Evolutionary conservation across 2,888 invertebrate genomes (phyloP).

Genomic region (Lagria hirta): DNA sequence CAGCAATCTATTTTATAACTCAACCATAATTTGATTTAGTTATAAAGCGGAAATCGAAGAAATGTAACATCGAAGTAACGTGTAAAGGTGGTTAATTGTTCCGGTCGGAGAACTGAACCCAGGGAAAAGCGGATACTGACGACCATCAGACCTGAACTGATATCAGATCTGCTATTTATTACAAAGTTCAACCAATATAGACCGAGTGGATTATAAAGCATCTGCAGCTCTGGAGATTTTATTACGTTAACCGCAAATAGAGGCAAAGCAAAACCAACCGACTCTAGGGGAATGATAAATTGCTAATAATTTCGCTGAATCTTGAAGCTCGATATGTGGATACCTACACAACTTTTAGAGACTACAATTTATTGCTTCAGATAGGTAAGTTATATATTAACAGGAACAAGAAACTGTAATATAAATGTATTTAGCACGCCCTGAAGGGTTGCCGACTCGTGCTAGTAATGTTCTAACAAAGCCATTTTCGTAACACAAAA

Average conservation of each 20-base stretch:
- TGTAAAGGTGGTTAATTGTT: slow-evolving; percentile 11
- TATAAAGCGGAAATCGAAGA: not conserved
- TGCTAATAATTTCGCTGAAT: slow-evolving; percentile 3
- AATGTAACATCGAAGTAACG: not conserved
- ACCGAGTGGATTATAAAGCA: slow-evolving; percentile 17
- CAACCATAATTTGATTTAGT: too few relatives aligned
- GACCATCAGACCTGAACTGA: slow-evolving; percentile 16
- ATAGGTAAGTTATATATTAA: too few relatives aligned
- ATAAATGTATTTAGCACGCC: too few relatives aligned
- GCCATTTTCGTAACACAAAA: too few relatives aligned
- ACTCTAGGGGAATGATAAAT: slow-evolving; percentile 8
- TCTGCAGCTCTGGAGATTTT: slow-evolving; percentile 12
- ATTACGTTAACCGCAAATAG: slow-evolving; percentile 18
- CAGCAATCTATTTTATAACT: too few relatives aligned
- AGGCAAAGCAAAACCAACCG: slow-evolving; percentile 7
- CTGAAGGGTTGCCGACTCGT: too few relatives aligned
- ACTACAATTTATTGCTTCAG: too few relatives aligned
- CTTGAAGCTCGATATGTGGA: too few relatives aligned
- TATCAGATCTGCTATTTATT: slow-evolving; percentile 16
- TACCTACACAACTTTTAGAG: too few relatives aligned
- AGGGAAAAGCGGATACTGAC: slow-evolving; percentile 5
- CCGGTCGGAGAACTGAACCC: slow-evolving; percentile 5
- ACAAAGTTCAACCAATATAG: slow-evolving; percentile 12
- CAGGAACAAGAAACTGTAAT: too few relatives aligned
- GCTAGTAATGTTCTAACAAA: too few relatives aligned